phyloP scores from a whole-genome alignment of 53 echinoderm and acorn worm genomes.

The Patiria pectinifera region DNA sequence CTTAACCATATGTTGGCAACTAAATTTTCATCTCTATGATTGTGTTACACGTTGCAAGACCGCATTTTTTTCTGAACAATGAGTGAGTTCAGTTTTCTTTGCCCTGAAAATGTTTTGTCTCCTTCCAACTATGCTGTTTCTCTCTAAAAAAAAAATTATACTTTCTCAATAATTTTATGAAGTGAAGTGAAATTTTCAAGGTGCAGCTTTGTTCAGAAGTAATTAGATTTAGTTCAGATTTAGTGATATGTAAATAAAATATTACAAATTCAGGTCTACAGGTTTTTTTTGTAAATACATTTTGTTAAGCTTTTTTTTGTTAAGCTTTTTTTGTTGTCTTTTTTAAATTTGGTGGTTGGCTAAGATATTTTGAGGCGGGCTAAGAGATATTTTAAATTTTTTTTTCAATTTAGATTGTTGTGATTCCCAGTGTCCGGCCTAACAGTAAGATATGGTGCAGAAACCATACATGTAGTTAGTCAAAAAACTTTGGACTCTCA shows the following conservation, averaged over 20 bases:
- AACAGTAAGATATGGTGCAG: too few species aligned
- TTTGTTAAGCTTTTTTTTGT: slow-evolving; percentile 6
- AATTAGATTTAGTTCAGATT: not conserved
- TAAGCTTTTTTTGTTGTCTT: too few species aligned
- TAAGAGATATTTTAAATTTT: too few species aligned
- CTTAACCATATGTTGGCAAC: too few species aligned
- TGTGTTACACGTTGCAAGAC: too few species aligned
- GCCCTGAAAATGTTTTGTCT: not conserved
- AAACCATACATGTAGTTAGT: too few species aligned
- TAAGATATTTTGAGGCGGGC: too few species aligned
- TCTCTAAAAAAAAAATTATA: not conserved
- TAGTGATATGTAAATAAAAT: slow-evolving; percentile 30
- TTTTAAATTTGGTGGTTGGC: too few species aligned
- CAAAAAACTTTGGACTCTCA: too few species aligned
- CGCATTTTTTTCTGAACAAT: not conserved
- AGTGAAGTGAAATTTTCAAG: not conserved
- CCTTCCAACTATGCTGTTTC: not conserved
- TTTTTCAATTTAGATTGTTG: too few species aligned
- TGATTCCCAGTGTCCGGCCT: too few species aligned
- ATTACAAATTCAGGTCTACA: not conserved
- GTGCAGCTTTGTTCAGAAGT: slow-evolving; percentile 4
- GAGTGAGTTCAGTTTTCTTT: not conserved
- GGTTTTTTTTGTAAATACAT: slow-evolving; percentile 40
- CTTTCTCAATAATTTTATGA: not conserved
- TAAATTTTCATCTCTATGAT: too few species aligned